A percentile compares a stretch with the other conserved stretches of the same genome.
Evolutionary conservation across 2,113 vertebrate species (phyloP).

Genomic region (Pica pica): DNA sequence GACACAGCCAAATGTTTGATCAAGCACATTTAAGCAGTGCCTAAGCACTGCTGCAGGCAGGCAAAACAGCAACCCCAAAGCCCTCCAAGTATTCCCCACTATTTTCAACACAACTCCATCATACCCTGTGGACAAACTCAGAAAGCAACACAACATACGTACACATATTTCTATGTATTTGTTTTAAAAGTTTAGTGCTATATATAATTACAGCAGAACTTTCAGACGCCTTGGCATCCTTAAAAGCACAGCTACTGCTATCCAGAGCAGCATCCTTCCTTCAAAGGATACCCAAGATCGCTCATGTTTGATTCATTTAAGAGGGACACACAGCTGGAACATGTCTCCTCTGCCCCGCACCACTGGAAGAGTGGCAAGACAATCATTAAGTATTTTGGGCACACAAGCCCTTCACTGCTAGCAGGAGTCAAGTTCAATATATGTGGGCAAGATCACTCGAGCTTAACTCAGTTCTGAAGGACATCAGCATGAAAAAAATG

Average conservation of each 20-base stretch:
- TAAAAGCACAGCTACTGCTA: not conserved
- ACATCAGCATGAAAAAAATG: not conserved
- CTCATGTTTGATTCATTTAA: not conserved
- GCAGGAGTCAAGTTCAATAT: not conserved
- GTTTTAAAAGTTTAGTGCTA: not conserved
- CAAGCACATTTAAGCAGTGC: not conserved
- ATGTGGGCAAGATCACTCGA: accelerated
- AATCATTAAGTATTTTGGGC: not conserved
- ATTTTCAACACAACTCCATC: not conserved
- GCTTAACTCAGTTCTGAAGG: not conserved
- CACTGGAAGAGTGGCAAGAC: not conserved
- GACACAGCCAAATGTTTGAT: not conserved
- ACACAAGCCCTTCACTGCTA: not conserved
- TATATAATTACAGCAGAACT: not conserved
- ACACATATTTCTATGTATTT: not conserved
- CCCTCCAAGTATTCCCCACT: not conserved
- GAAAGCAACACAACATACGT: not conserved
- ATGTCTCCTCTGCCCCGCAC: not conserved
- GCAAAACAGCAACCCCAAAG: not conserved
- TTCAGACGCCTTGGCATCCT: not conserved
- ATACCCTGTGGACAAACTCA: not conserved
- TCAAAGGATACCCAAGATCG: not conserved
- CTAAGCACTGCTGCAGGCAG: not conserved
- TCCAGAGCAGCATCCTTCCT: not conserved
- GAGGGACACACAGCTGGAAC: not conserved